Conservation (phyloP, 2,797 vertebrate species). For the Tangara arthus region DNA sequence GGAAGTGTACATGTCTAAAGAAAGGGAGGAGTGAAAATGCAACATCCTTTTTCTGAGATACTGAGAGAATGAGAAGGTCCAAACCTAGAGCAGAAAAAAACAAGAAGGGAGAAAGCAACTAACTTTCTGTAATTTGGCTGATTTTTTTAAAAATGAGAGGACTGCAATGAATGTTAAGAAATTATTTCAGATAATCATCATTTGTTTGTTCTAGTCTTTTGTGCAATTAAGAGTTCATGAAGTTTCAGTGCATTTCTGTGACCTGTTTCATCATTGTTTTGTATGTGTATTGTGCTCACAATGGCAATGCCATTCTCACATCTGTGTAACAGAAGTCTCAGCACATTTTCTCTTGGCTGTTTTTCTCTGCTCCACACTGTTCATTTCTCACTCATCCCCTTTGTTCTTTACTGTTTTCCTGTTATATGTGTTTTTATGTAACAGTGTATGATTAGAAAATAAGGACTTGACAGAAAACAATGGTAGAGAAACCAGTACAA, state of each 20-base stretch:
- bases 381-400: conserved; percentile 13
- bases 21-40: neutral
- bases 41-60: neutral
- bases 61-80: neutral
- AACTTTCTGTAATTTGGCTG: neutral
- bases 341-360: neutral
- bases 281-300: neutral
- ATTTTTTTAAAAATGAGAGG: neutral
- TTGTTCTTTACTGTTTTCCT: neutral
- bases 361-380: neutral
- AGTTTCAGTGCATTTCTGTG: neutral
- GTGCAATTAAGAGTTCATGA: conserved; percentile 26
- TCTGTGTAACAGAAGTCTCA: neutral
- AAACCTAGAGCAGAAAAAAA: neutral
- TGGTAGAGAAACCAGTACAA: neutral
- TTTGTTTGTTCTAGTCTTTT: neutral
- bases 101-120: neutral
- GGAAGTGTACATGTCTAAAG: neutral
- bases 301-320: neutral
- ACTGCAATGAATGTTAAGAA: neutral
- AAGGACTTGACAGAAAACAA: conserved; percentile 21
- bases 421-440: neutral
- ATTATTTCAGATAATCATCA: neutral
- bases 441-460: neutral
- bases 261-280: neutral